Evolutionary conservation across 2,797 vertebrate species (phyloP).

Genomic region (Adrianichthys oophorus): DNA sequence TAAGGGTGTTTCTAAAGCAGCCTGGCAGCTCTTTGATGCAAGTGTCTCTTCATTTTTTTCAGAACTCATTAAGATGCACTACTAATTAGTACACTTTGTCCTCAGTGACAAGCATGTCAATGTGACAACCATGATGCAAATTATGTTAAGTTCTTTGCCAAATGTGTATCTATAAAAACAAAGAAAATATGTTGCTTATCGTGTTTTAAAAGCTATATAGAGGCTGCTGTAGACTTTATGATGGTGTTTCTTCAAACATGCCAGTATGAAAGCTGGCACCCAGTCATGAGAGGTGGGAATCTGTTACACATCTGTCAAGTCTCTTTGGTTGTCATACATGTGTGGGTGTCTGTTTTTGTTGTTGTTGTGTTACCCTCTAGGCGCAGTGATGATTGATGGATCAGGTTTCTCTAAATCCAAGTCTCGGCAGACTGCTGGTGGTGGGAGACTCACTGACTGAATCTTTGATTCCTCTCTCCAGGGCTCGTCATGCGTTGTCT

Average conservation of each 20-base stretch:
- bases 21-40: too few relatives aligned
- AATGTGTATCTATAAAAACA: too few relatives aligned
- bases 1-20: neutral
- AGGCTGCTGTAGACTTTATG: neutral
- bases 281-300: neutral
- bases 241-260: neutral
- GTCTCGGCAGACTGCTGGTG: conserved; percentile 39
- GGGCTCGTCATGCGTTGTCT: conserved; percentile 44
- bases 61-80: too few relatives aligned
- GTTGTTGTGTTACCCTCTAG: conserved; percentile 4
- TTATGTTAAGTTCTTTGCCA: too few relatives aligned
- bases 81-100: too few relatives aligned
- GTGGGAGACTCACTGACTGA: conserved; percentile 45
- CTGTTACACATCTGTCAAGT: conserved; percentile 10
- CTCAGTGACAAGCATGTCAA: too few relatives aligned
- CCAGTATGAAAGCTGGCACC: neutral
- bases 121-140: too few relatives aligned
- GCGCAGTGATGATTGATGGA: conserved; percentile 25
- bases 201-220: too few relatives aligned
- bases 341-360: conserved; percentile 1
- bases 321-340: neutral
- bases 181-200: too few relatives aligned
- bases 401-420: conserved; percentile 39
- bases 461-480: conserved; percentile 42
- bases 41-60: too few relatives aligned